Evolutionary conservation across 2,797 vertebrate species (phyloP).

Genomic region (Cottoperca gobio): DNA sequence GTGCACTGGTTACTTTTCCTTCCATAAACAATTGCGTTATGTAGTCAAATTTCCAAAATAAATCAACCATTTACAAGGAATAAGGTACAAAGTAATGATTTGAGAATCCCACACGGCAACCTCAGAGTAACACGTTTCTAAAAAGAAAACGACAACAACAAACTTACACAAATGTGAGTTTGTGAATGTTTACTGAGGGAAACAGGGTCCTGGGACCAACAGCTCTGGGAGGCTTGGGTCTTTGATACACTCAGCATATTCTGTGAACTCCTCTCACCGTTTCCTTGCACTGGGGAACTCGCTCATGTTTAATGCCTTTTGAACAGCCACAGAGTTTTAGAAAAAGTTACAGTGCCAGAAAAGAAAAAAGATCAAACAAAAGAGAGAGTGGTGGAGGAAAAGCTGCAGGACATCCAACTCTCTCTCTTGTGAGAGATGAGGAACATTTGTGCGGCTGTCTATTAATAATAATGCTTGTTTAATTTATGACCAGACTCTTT

Average conservation of each 20-base stretch:
- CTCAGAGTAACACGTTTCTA: constrained; percentile 23
- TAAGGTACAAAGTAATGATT: constrained; percentile 18
- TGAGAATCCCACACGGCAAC: constrained; percentile 15
- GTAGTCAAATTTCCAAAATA: constrained; percentile 49
- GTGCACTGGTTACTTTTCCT: not conserved
- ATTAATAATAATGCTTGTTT: constrained; percentile 65
- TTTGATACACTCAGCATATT: constrained; percentile 55
- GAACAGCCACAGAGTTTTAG: constrained; percentile 66
- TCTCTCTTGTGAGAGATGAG: constrained; percentile 59
- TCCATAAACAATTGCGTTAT: constrained; percentile 28
- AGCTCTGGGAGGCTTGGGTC: constrained; percentile 43
- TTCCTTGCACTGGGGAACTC: constrained; percentile 62
- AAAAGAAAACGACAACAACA: constrained; percentile 25
- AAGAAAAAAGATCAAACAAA: constrained; percentile 75
- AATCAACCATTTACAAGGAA: constrained; percentile 34
- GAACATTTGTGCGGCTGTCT: constrained; percentile 64
- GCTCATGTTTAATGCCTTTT: constrained; percentile 83
- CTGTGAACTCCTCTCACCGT: constrained; percentile 51
- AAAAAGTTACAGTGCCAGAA: constrained; percentile 66
- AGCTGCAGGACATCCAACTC: constrained; percentile 76
- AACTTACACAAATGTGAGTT: constrained; percentile 11
- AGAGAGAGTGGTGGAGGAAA: constrained; percentile 52
- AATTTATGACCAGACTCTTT: constrained; percentile 68
- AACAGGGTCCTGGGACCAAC: constrained; percentile 50
- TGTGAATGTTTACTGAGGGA: constrained; percentile 55